phyloP scores from a whole-genome alignment of 2,113 vertebrate genomes.

The Poeciliopsis occidentalis region DNA sequence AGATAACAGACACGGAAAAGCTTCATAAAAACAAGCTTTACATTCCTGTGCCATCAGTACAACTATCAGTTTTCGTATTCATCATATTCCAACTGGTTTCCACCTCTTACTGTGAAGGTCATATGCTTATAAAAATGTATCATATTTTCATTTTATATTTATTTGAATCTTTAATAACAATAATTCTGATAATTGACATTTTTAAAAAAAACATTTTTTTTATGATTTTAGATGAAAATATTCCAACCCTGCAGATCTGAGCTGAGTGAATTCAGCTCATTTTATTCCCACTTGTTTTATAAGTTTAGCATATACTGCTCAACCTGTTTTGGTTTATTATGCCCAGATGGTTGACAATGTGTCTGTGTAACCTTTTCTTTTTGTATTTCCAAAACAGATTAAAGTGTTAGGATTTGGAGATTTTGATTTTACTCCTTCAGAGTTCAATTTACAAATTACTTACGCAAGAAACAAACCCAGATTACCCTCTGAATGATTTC shows the following conservation, averaged over 20 bases:
- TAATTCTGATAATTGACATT: not conserved
- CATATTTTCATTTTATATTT: not conserved
- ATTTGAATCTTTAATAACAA: not conserved
- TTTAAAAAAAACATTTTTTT: too few relatives aligned
- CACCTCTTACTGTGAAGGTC: not conserved
- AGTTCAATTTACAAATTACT: not conserved
- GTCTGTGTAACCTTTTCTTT: not conserved
- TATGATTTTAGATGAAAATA: not conserved
- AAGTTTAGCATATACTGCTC: not conserved
- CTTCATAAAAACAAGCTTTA: slow-evolving; percentile 36
- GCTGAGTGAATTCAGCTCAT: too few relatives aligned
- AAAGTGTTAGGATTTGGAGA: not conserved
- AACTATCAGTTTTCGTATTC: not conserved
- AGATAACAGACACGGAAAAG: slow-evolving; percentile 48
- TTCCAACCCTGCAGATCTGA: too few relatives aligned
- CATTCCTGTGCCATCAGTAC: slow-evolving; percentile 32
- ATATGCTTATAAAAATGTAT: not conserved
- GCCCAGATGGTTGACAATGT: not conserved
- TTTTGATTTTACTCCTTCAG: not conserved
- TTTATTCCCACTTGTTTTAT: not conserved
- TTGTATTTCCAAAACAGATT: not conserved
- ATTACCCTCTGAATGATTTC: too few relatives aligned
- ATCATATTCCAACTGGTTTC: not conserved
- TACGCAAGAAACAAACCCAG: too few relatives aligned
- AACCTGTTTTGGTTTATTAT: not conserved